A percentile compares a stretch with the other conserved stretches of the same genome.
These are phyloP conservation scores for Trypoxylus dichotomus DNA, from an alignment of 1,140 invertebrate genomes.

Conservation along the genomic window DNA sequence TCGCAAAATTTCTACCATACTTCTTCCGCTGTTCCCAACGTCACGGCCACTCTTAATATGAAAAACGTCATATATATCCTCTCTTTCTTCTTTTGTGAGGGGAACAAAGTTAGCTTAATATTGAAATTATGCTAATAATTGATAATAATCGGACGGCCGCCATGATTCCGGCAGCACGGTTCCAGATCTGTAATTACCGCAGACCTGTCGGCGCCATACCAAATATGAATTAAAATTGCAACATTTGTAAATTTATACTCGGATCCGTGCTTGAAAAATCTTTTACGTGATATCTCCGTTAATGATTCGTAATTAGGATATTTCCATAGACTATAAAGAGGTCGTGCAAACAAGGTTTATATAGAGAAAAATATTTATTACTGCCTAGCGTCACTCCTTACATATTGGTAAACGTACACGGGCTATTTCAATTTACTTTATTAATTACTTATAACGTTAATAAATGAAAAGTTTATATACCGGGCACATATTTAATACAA, in stretches of 20 bases:
- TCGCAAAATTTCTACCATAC: not conserved
- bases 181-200: conserved; percentile 6
- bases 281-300: not conserved
- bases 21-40: not conserved
- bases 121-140: conserved; percentile 25
- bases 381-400: too few relatives aligned
- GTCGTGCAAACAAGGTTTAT: too few relatives aligned
- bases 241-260: conserved; percentile 3
- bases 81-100: not conserved
- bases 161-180: conserved; percentile 17
- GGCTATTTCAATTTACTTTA: too few relatives aligned
- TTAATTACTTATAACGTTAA: too few relatives aligned
- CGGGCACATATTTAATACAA: too few relatives aligned
- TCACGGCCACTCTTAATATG: not conserved
- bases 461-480: too few relatives aligned
- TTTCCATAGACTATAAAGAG: not conserved
- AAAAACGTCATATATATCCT: not conserved
- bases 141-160: conserved; percentile 14
- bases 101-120: conserved; percentile 12
- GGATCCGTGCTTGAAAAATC: not conserved
- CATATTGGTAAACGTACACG: too few relatives aligned
- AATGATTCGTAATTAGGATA: not conserved
- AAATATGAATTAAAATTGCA: conserved; percentile 21
- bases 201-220: conserved; percentile 15
- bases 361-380: not conserved